Percentiles rank a stretch among this genome's conserved stretches.
phyloP scores from a whole-genome alignment of 2,888 invertebrate species.

The Pollenia labialis region DNA sequence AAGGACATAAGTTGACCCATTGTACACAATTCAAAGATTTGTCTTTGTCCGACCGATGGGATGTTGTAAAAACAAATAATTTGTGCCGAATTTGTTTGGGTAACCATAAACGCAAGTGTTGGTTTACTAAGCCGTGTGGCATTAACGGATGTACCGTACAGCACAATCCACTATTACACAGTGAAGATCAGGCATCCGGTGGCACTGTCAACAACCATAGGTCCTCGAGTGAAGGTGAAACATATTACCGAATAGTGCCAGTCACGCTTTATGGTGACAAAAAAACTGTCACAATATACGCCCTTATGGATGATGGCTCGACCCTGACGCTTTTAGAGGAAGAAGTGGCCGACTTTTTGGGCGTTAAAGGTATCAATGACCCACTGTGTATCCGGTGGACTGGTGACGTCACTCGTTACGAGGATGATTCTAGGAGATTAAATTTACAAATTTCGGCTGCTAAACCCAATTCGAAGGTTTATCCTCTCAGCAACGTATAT shows the following conservation, averaged over 20 bases:
- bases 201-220: background rate
- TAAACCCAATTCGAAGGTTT: conserved; percentile 3
- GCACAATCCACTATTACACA: conserved; percentile 40
- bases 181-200: background rate
- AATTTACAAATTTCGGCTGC: background rate
- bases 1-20: background rate
- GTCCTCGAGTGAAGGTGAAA: background rate
- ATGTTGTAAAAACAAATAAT: background rate
- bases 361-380: conserved; percentile 13
- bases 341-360: conserved; percentile 38
- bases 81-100: conserved; percentile 23
- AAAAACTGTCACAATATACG: conserved; percentile 30
- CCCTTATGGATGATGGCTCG: conserved; percentile 43
- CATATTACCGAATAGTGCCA: background rate
- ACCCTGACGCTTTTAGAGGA: conserved; percentile 52
- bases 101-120: conserved; percentile 13
- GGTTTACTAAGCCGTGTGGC: conserved; percentile 35
- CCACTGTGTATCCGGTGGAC: conserved; percentile 55
- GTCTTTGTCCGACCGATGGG: background rate
- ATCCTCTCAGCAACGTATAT: background rate
- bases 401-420: conserved; percentile 33
- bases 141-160: conserved; percentile 26
- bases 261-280: conserved; percentile 15
- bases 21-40: conserved; percentile 14
- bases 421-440: conserved; percentile 7